Evolutionary conservation across 2,888 invertebrate genomes (phyloP), one percentile per base, ranked within the genome.

Genomic region (Polydesmus complanatus): DNA sequence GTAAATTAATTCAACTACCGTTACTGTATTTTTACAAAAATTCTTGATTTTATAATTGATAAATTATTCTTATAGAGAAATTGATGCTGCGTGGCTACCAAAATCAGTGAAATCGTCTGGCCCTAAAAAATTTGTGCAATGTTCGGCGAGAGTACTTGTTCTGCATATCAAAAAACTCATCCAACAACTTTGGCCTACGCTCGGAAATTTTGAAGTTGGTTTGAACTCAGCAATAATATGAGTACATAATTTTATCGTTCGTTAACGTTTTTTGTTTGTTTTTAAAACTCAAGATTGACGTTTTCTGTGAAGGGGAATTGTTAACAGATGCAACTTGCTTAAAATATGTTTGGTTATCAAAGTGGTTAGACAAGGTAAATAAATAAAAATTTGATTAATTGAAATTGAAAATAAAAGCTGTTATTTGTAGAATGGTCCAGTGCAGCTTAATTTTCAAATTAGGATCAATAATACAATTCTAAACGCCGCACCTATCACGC

Each of bases 151-250:
- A 74, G 94, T 96, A 53, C 97, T 97, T n/a, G 92, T 97, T 69
- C 90, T 93, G 48, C 95, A 96, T 74, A 80, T 98, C 57, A 97
- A 97, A 77, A 97, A 98, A 74, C 96, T 95, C 76, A 85, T 98
- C 68, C 95, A 97, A 56, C 27, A 54, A 47, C 26, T 61, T 2
- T 61, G 61, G 61, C 37, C 57, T 25, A 18, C n/a, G 19, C 53
- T 53, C 23, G 23, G 23, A 5, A 5, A 37, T 8, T 37, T 8
- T 37, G 37, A 37, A n/a, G n/a, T n/a, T n/a, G n/a, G n/a, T n/a
- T n/a, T n/a, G n/a, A n/a, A n/a, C n/a, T n/a, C n/a, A n/a, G n/a
- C 52, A 11, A n/a, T 52, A 52, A 52, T 21, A n/a, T 48, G 48
- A 14, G 48, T 48, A 48, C 48, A 11, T 14, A 48, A 11, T 14